Conservation (phyloP, 2,113 vertebrate genomes). For the Acrocephalus kingi region DNA sequence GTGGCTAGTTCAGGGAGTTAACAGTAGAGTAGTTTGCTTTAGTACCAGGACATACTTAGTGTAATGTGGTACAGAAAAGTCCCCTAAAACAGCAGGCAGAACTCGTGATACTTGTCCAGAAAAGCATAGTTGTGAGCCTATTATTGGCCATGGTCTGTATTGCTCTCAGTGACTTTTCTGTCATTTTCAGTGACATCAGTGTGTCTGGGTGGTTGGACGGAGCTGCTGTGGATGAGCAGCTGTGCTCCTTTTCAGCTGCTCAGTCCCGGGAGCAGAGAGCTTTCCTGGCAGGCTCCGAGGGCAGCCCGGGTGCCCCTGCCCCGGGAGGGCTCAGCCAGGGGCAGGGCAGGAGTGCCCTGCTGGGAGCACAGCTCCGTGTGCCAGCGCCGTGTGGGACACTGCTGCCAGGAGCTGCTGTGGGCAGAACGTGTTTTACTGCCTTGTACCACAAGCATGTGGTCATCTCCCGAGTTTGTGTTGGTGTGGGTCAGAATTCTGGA, state of each 20-base stretch:
- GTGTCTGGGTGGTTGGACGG: accelerated
- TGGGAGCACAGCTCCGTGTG: accelerated
- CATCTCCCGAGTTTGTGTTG: accelerated
- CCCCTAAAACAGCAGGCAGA: background rate
- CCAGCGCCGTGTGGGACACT: background rate
- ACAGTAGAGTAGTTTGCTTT: background rate
- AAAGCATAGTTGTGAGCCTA: background rate
- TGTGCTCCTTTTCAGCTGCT: accelerated
- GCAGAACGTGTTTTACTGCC: accelerated
- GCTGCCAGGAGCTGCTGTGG: background rate
- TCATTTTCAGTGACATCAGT: no score
- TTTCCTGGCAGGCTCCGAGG: background rate
- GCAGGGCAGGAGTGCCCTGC: no score
- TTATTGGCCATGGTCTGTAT: accelerated
- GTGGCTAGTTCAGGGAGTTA: background rate
- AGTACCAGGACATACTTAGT: background rate
- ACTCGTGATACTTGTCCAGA: accelerated
- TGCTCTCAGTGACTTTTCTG: background rate
- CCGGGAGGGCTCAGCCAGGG: no score
- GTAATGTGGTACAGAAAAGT: background rate
- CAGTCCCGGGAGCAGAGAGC: no score
- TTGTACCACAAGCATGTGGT: accelerated
- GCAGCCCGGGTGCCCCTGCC: background rate
- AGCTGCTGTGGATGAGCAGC: background rate
- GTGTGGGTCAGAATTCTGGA: accelerated